A percentile compares a stretch with the other conserved stretches of the same genome.
phyloP scores from a whole-genome alignment of 2,888 invertebrate species.

The Diarsia rubi region DNA sequence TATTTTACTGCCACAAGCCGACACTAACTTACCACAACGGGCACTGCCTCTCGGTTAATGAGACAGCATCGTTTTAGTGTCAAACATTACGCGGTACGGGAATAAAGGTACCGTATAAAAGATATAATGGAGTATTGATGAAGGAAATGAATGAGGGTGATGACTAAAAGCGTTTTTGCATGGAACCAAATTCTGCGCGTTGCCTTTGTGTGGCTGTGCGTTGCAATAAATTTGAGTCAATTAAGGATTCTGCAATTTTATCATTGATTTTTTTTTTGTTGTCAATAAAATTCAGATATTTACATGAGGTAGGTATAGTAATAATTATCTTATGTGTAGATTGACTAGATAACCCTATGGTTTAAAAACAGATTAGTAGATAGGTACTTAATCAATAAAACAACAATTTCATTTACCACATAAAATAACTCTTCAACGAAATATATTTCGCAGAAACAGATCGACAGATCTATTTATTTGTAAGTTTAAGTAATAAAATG shows the following conservation, averaged over 20 bases:
- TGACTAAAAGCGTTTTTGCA: background rate
- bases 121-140: constrained; percentile 45
- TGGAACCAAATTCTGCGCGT: background rate
- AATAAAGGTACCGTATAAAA: constrained; percentile 61
- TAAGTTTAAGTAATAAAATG: constrained; percentile 21
- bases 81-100: constrained; percentile 78
- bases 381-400: constrained; percentile 27
- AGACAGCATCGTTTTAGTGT: constrained; percentile 86
- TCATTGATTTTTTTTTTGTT: background rate
- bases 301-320: background rate
- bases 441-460: constrained; percentile 34
- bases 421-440: constrained; percentile 35
- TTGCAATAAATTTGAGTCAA: background rate
- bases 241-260: background rate
- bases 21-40: constrained; percentile 87
- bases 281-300: background rate
- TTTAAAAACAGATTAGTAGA: background rate
- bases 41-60: constrained; percentile 85
- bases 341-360: background rate
- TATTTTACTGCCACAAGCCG: constrained; percentile 83
- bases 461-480: constrained; percentile 47
- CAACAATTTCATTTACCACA: constrained; percentile 42
- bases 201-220: background rate
- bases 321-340: background rate
- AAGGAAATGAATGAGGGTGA: constrained; percentile 23